A percentile compares a stretch with the other conserved stretches of the same genome.
Evolutionary conservation across 2,888 invertebrate species (phyloP).

Genomic region (Thymelicus sylvestris): DNA sequence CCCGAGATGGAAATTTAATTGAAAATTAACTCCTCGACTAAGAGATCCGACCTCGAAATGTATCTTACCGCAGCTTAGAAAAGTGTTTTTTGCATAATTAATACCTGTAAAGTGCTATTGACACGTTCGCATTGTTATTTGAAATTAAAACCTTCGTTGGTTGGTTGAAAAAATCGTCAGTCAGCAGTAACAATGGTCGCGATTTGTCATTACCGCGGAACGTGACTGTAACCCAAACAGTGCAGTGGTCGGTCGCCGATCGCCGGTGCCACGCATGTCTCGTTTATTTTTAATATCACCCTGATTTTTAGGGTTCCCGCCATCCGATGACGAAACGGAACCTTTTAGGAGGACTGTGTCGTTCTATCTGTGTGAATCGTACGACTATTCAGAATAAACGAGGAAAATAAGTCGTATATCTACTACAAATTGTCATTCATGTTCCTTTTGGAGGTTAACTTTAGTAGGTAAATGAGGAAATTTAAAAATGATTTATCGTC

Average conservation of each 20-base stretch:
- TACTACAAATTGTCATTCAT: too few species aligned
- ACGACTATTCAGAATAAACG: too few species aligned
- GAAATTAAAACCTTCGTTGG: conserved; percentile 67
- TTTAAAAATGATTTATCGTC: too few species aligned
- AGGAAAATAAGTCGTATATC: too few species aligned
- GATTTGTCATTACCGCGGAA: conserved; percentile 76
- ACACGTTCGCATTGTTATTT: conserved; percentile 75
- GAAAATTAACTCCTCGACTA: conserved; percentile 65
- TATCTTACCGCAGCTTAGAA: conserved; percentile 41
- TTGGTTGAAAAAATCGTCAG: conserved; percentile 68
- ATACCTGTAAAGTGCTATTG: conserved; percentile 69
- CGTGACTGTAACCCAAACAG: conserved; percentile 76
- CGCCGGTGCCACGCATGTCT: conserved; percentile 58
- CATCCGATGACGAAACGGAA: not conserved
- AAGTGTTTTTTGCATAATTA: conserved; percentile 67
- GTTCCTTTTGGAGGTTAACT: too few species aligned
- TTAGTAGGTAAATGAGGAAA: too few species aligned
- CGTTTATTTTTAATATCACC: conserved; percentile 75
- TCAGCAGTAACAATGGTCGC: conserved; percentile 72
- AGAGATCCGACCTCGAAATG: conserved; percentile 53
- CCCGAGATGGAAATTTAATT: conserved; percentile 70
- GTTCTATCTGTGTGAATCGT: too few species aligned
- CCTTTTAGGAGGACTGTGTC: too few species aligned
- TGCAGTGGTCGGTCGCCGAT: conserved; percentile 43
- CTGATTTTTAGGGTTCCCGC: conserved; percentile 60